A percentile compares a stretch with the other conserved stretches of the same genome.
Evolutionary conservation across 2,797 vertebrate genomes (phyloP).

Genomic region (Delichon dasypus): DNA sequence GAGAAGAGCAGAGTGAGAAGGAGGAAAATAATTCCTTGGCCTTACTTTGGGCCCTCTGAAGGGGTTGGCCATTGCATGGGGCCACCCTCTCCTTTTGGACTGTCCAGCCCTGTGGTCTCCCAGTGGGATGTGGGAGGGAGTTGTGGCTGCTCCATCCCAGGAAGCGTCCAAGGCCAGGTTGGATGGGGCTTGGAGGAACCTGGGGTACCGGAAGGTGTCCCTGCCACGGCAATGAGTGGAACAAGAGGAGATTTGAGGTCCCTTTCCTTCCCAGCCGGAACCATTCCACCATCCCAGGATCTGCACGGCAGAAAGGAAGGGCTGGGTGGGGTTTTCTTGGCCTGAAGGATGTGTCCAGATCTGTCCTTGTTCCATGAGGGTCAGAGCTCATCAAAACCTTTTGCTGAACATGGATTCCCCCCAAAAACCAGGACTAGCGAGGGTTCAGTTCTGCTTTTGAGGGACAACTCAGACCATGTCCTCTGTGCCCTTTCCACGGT

Average conservation of each 20-base stretch:
- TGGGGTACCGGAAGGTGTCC: fast-evolving
- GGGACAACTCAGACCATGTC: neutral
- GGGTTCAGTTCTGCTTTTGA: neutral
- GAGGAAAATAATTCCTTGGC: fast-evolving
- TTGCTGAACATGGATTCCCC: neutral
- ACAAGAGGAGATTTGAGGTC: neutral
- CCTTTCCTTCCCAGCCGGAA: neutral
- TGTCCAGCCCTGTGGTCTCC: fast-evolving
- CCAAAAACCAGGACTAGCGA: neutral
- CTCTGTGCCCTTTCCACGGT: neutral
- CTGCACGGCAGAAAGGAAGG: fast-evolving
- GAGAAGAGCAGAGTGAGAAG: neutral
- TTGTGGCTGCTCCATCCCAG: neutral
- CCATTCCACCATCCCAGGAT: neutral
- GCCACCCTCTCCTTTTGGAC: neutral
- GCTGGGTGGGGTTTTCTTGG: neutral
- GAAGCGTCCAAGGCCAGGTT: fast-evolving
- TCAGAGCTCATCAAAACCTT: neutral
- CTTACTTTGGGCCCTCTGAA: neutral
- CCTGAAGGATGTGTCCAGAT: neutral
- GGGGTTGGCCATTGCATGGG: fast-evolving
- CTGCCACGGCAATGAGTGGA: neutral
- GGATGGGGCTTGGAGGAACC: fast-evolving
- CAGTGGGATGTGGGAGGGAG: neutral
- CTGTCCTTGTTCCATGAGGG: fast-evolving